A percentile compares a stretch with the other conserved stretches of the same genome.
These are phyloP conservation scores for Halocynthia aurantium DNA, from an alignment of 23 tunicate genomes.

Conservation along the genomic window DNA sequence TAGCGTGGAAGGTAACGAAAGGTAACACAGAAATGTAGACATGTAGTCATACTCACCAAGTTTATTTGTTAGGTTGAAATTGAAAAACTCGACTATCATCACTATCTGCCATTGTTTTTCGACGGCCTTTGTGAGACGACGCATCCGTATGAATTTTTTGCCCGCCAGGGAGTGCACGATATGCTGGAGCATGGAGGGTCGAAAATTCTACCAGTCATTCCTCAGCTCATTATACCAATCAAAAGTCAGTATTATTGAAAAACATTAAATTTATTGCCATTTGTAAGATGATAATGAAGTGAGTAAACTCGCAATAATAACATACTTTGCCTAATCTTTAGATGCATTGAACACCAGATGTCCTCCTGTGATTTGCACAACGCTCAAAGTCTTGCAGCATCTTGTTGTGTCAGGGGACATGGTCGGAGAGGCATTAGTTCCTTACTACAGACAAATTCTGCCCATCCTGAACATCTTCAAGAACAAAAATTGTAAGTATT, in stretches of 20 bases:
- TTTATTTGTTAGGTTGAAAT: slow-evolving; percentile 79
- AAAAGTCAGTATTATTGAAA: slow-evolving; percentile 59
- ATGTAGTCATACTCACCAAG: neutral
- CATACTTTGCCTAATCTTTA: neutral
- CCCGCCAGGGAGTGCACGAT: slow-evolving; percentile 99
- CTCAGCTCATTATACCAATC: slow-evolving; percentile 97
- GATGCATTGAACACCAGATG: slow-evolving; percentile 95
- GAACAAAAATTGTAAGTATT: slow-evolving; percentile 80
- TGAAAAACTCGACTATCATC: slow-evolving; percentile 98
- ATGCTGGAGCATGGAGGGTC: slow-evolving; percentile 99
- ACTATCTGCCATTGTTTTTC: slow-evolving; percentile 96
- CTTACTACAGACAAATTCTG: slow-evolving; percentile 96
- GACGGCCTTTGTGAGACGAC: slow-evolving; percentile 95
- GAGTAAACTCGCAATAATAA: neutral
- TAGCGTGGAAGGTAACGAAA: slow-evolving; percentile 90
- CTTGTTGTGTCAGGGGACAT: slow-evolving; percentile 96
- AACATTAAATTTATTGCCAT: neutral
- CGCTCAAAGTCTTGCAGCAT: slow-evolving; percentile 95
- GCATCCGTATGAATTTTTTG: slow-evolving; percentile 99
- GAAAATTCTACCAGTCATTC: slow-evolving; percentile 97
- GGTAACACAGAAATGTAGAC: neutral
- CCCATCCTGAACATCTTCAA: slow-evolving; percentile 98
- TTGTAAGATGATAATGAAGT: neutral
- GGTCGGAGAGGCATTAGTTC: slow-evolving; percentile 99
- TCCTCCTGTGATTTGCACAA: slow-evolving; percentile 86